Evolutionary conservation across 2,888 invertebrate genomes (phyloP), one percentile per base, ranked within the genome.

Genomic region (Drosophila bunnanda): DNA sequence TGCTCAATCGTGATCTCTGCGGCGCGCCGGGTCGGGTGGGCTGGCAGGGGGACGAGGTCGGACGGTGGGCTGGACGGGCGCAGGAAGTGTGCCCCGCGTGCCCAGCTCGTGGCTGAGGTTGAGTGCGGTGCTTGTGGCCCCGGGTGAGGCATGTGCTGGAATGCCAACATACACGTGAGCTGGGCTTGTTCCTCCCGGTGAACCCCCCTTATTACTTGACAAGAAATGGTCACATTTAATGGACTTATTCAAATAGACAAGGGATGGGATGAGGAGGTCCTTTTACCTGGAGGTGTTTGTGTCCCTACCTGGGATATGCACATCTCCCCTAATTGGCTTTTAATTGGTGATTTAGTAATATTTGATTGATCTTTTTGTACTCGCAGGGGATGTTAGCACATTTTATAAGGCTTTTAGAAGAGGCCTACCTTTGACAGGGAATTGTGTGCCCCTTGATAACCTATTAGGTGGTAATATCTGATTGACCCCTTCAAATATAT

Each of bases 51-150:
- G 54, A 39, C 36, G 53, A 22, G 54, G 54, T 59, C 46, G 39
- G 54, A 30, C 39, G 52, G 58, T 58, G 68, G 76, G 77, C 65
- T 71, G 60, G 71, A 34, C 80, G 75, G 69, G 54, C 88, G 88
- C 72, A 72, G 58, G 43, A 80, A 78, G 83, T 57, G 83, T 78
- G 88, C 58, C 22, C 22, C 55, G 44, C 64, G 39, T 58, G 54
- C 54, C 38, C 32, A 22, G 44, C 66, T 71, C 58, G 70, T 73
- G 75, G 80, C 70, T 59, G 80, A 78, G 86, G 72, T 50, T 79
- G 82, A 74, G 85, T 52, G 25, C 34, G n/a, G n/a, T n/a, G n/a
- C n/a, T 32, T 36, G 41, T 28, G 54, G 55, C 43, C 55, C 43
- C 38, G 75, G 74, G 53, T 62, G 28, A 56, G 44, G 34, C 39